phyloP scores from a whole-genome alignment of 2,888 invertebrate species.

The Proisotoma minuta region DNA sequence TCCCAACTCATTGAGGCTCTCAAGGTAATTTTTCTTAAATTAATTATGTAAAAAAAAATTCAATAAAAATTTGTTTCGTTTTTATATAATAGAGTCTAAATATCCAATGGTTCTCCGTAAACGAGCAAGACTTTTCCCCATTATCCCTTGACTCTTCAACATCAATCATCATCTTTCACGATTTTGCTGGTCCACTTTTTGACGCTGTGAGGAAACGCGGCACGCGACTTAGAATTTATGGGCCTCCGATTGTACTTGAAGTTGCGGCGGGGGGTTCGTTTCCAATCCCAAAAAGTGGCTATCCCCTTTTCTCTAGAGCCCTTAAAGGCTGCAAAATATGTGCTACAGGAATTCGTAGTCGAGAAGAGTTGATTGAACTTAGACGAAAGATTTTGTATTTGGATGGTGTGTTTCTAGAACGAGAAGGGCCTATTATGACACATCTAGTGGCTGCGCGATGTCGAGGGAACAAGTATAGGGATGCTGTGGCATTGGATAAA shows the following conservation, averaged over 20 bases:
- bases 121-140: constrained; percentile 26
- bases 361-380: constrained; percentile 43
- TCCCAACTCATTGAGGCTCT: constrained; percentile 28
- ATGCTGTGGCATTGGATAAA: constrained; percentile 82
- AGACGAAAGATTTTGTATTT: constrained; percentile 43
- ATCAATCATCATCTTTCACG: constrained; percentile 41
- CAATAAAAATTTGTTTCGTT: constrained; percentile 1
- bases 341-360: constrained; percentile 41
- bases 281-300: constrained; percentile 31
- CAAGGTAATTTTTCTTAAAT: constrained; percentile 21
- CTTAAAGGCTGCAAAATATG: constrained; percentile 38
- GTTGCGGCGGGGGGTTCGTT: constrained; percentile 21
- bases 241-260: constrained; percentile 37
- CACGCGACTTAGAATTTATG: constrained; percentile 37
- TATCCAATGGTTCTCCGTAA: constrained; percentile 22
- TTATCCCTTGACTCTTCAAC: constrained; percentile 29
- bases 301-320: constrained; percentile 40
- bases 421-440: constrained; percentile 57
- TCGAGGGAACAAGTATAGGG: constrained; percentile 88
- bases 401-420: constrained; percentile 43
- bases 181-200: constrained; percentile 42
- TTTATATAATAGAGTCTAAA: constrained; percentile 27
- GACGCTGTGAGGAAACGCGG: constrained; percentile 32
- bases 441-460: constrained; percentile 87
- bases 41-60: constrained; percentile 1